phyloP scores from a whole-genome alignment of 2,888 invertebrate species.

The Vesta saturnalis region DNA sequence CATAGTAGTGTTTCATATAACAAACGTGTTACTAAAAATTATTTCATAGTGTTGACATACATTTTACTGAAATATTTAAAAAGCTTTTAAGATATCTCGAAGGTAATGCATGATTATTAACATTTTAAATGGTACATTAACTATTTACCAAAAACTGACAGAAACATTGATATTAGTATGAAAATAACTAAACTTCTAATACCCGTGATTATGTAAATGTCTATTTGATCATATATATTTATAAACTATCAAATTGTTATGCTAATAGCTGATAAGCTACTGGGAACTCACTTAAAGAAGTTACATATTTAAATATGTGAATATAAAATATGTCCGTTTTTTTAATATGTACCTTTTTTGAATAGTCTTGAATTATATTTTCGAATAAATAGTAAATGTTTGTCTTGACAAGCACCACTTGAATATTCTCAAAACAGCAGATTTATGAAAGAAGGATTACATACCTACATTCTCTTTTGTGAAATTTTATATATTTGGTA shows the following conservation, averaged over 20 bases:
- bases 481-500: background rate
- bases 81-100: too few relatives aligned
- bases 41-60: too few relatives aligned
- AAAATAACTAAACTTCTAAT: too few relatives aligned
- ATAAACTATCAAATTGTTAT: slow-evolving; percentile 2
- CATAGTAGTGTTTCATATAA: too few relatives aligned
- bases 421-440: background rate
- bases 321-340: background rate
- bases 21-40: too few relatives aligned
- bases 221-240: background rate
- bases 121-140: too few relatives aligned
- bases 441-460: background rate
- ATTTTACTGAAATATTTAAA: too few relatives aligned
- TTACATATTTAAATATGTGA: background rate
- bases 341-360: background rate
- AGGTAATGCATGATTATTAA: too few relatives aligned
- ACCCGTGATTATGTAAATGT: background rate
- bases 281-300: background rate
- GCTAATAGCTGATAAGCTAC: slow-evolving; percentile 4
- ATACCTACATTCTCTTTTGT: background rate
- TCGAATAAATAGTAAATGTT: background rate
- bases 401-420: background rate
- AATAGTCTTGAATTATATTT: background rate
- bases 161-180: too few relatives aligned
- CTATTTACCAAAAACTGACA: too few relatives aligned